Evolutionary conservation across 1,140 invertebrate species (phyloP).

Genomic region (Helicoverpa zea): DNA sequence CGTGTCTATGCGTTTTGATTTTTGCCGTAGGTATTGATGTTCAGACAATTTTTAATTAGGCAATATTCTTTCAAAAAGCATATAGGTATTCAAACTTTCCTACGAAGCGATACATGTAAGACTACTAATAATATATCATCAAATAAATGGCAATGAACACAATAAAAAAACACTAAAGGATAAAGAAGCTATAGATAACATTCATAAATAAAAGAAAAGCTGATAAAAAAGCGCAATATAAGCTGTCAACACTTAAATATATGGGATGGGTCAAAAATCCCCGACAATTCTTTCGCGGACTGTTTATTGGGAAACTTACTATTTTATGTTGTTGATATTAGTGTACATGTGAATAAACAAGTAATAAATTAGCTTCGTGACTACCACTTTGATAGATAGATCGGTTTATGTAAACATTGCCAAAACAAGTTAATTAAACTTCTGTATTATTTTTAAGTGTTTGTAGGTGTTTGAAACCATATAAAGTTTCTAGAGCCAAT

Average conservation of each 20-base stretch:
- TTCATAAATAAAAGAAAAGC: conserved; percentile 22
- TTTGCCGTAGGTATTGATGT: conserved; percentile 2
- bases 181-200: conserved; percentile 11
- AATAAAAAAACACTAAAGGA: background rate
- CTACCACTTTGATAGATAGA: conserved; percentile 53
- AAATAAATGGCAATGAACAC: background rate
- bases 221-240: conserved; percentile 35
- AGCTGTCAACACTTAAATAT: conserved; percentile 45
- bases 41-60: background rate
- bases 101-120: no score
- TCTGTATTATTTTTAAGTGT: background rate
- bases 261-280: conserved; percentile 42
- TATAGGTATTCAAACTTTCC: no score
- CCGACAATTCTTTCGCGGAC: conserved; percentile 24
- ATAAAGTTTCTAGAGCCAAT: no score
- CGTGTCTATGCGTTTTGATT: conserved; percentile 38
- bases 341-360: conserved; percentile 58
- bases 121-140: background rate
- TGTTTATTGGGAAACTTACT: conserved; percentile 48
- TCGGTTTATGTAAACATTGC: conserved; percentile 54
- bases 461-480: background rate
- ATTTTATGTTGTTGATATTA: conserved; percentile 47
- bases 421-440: conserved; percentile 48
- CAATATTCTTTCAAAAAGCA: background rate
- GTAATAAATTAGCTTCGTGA: conserved; percentile 60